These are phyloP conservation scores for Gallirallus australis DNA, from an alignment of 2,797 vertebrate genomes.

Conservation along the genomic window DNA sequence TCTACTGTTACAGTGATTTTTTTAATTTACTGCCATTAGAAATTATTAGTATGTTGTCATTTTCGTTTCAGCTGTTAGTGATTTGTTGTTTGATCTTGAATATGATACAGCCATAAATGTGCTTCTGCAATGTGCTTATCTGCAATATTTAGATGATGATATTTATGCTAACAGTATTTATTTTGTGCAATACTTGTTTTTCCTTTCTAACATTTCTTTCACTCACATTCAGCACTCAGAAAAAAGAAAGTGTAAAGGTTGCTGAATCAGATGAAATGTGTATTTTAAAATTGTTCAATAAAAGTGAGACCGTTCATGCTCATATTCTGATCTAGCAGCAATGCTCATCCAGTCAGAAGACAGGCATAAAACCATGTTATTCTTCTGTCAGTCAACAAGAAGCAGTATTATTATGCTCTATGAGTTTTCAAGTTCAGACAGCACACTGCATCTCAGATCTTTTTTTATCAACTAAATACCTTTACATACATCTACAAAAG, in stretches of 20 bases:
- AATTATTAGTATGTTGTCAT: background rate
- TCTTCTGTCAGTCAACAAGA: background rate
- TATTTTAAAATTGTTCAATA: background rate
- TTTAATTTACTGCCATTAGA: background rate
- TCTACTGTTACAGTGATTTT: background rate
- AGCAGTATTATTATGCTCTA: background rate
- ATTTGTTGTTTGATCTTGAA: background rate
- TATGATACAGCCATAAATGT: background rate
- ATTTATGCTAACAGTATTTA: background rate
- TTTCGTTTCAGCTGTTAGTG: background rate
- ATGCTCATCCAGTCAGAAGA: background rate
- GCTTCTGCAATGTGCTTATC: constrained; percentile 5
- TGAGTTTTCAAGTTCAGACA: background rate
- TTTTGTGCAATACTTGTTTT: background rate
- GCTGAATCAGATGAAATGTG: background rate
- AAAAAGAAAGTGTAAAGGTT: background rate
- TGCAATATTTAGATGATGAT: background rate
- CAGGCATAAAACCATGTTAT: background rate
- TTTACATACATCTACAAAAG: background rate
- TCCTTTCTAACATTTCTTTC: constrained; percentile 1
- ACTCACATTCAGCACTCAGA: background rate
- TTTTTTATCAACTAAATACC: background rate
- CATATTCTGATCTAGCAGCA: background rate
- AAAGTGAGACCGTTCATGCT: background rate
- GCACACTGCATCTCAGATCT: background rate